Base-by-base conservation (phyloP, 2,113 vertebrate genomes). In the Bos indicus region DNA sequence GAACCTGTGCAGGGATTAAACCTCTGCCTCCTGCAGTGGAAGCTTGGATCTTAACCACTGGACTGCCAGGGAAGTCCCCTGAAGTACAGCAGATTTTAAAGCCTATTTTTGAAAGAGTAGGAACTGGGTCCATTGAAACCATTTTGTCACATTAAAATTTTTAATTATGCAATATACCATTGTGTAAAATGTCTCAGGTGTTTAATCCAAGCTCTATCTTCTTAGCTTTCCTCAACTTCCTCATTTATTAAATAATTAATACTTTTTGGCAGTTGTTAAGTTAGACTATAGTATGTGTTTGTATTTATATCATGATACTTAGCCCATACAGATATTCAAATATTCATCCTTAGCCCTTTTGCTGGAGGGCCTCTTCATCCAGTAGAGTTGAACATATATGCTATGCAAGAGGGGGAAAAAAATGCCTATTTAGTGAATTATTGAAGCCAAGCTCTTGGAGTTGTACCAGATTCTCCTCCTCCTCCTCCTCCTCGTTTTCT, bases 221-320 rank as follows among this genome's bases (percentile, higher is more conserved):
- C 96, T 96, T 94, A 94, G 62, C n/a, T 97, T 88, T 17, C 89
- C 83, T 91, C 46, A 94, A 48, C 57, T 95, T 97, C 51, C 19
- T 96, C 57, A 57, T 81, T 97, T 95, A 80, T 92, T 94, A 82
- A 71, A 48, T 60, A 82, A 26, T 74, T 95, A 93, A 54, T 90
- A 51, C 19, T 93, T 94, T 43, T n/a, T 91, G 51, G 56, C 12
- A 94, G 3, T 91, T 95, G 43, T 89, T 33, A 88, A 85, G 43
- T 90, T 94, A 83, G 62, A 62, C 36, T 86, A 1, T 5, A 57
- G 43, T 91, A 3, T 81, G 77, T n/a, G 2, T 94, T 96, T 91
- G 23, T 83, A 30, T 71, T 97, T 71, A 52, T 82, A 33, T 33
- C 16, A 54, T 84, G 51, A 81, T 80, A 21, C 4, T 78, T 94